Evolutionary conservation across 2,888 invertebrate genomes (phyloP).

Genomic region (Agrochola macilenta): DNA sequence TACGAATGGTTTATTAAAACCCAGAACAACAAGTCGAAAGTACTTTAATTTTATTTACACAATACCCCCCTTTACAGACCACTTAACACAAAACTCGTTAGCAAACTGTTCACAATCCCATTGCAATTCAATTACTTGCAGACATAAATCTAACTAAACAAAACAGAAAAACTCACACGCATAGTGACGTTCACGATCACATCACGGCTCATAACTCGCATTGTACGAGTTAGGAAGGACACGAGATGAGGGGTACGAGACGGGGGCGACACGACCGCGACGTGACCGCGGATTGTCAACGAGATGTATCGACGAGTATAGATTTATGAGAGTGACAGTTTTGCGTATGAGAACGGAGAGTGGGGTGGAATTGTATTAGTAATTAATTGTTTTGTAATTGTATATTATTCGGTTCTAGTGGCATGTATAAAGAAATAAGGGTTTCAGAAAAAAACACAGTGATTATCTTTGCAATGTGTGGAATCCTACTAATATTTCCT

Average conservation of each 20-base stretch:
- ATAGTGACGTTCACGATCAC: conserved; percentile 41
- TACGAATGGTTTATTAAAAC: background rate
- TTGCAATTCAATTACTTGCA: conserved; percentile 41
- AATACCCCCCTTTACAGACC: conserved; percentile 17
- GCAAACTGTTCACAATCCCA: conserved; percentile 25
- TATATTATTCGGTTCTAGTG: too few species aligned
- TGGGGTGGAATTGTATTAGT: conserved; percentile 13
- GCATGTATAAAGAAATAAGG: too few species aligned
- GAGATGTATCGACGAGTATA: conserved; percentile 65
- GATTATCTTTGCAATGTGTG: too few species aligned
- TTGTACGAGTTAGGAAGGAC: conserved; percentile 49
- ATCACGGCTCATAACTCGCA: conserved; percentile 66
- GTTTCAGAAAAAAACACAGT: too few species aligned
- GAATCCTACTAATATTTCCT: too few species aligned
- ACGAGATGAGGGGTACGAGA: conserved; percentile 42
- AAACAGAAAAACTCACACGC: conserved; percentile 51
- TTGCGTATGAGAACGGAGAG: conserved; percentile 10
- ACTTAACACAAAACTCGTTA: conserved; percentile 40
- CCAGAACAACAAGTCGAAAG: background rate
- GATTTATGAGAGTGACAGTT: conserved; percentile 60
- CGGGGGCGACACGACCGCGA: conserved; percentile 56
- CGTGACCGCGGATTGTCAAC: conserved; percentile 61
- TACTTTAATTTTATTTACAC: conserved; percentile 9
- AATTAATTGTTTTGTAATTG: too few species aligned
- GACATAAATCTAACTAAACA: conserved; percentile 47